These are phyloP conservation scores for Poecile atricapillus DNA, from an alignment of 2,113 vertebrate species.

Conservation along the genomic window DNA sequence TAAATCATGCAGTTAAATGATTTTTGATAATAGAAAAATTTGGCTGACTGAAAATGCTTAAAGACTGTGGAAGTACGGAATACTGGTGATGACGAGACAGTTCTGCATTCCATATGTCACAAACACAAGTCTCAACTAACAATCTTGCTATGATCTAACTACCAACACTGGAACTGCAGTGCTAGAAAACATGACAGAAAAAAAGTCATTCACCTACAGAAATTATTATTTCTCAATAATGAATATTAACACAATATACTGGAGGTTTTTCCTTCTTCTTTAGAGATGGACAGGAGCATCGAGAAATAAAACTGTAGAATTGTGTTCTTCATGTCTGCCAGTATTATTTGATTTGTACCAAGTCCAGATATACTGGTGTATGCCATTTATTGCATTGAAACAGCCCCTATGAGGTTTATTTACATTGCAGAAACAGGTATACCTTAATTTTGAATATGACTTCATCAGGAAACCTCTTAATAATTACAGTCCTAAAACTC, in stretches of 20 bases:
- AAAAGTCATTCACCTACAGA: neutral
- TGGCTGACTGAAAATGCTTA: slow-evolving; percentile 73
- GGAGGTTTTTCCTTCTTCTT: neutral
- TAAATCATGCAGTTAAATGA: slow-evolving; percentile 78
- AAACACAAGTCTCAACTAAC: slow-evolving; percentile 40
- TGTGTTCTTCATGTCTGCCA: neutral
- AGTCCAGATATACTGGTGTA: neutral
- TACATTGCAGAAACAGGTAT: neutral
- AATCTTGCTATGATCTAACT: slow-evolving; percentile 38
- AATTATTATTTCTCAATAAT: neutral
- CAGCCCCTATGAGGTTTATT: neutral
- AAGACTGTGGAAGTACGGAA: slow-evolving; percentile 48
- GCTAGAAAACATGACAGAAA: slow-evolving; percentile 37
- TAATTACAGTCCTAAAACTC: neutral
- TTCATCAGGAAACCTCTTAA: neutral
- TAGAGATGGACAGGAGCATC: neutral
- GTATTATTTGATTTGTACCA: neutral
- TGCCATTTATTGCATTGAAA: neutral
- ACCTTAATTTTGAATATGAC: neutral
- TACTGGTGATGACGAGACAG: slow-evolving; percentile 47
- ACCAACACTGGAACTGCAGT: slow-evolving; percentile 23
- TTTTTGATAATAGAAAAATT: slow-evolving; percentile 80
- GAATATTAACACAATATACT: neutral
- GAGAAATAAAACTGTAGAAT: neutral
- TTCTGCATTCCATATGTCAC: slow-evolving; percentile 41